Conservation (phyloP, 1,140 invertebrate species). For the Episyrphus balteatus region DNA sequence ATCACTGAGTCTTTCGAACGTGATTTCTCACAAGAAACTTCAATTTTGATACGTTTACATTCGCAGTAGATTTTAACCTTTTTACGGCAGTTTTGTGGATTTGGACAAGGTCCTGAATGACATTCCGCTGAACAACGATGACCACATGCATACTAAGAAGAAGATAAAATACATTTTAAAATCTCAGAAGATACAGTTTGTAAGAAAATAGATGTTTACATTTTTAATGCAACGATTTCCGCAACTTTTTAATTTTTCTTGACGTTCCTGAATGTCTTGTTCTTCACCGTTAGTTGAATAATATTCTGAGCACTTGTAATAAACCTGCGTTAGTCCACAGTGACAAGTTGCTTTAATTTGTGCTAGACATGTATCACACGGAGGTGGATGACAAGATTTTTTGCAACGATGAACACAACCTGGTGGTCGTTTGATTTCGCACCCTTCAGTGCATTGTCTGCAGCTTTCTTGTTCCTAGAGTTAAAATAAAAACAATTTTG, state of each 20-base stretch:
- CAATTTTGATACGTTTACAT: conserved; percentile 57
- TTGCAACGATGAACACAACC: conserved; percentile 72
- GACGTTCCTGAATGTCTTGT: conserved; percentile 29
- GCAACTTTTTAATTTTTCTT: conserved; percentile 18
- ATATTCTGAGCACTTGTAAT: conserved; percentile 60
- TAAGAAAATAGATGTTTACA: conserved; percentile 41
- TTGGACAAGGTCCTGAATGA: conserved; percentile 63
- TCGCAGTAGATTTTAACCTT: conserved; percentile 67
- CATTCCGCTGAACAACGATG: conserved; percentile 68
- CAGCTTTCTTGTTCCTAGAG: conserved; percentile 42
- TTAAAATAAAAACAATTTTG: too few relatives aligned
- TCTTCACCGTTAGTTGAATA: conserved; percentile 41
- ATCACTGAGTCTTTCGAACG: conserved; percentile 41
- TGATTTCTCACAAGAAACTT: conserved; percentile 57
- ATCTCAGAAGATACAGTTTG: background rate
- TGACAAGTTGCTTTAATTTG: conserved; percentile 65
- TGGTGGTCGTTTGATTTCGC: conserved; percentile 51
- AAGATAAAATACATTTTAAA: conserved; percentile 18
- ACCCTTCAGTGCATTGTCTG: conserved; percentile 59
- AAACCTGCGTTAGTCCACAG: conserved; percentile 62
- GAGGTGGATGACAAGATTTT: conserved; percentile 60
- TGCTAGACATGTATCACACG: conserved; percentile 58
- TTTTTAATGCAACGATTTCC: conserved; percentile 75
- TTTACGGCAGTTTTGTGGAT: conserved; percentile 57
- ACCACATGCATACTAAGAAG: conserved; percentile 48